Conservation (phyloP, 2,113 vertebrate genomes). For the Onychostruthus taczanowskii region DNA sequence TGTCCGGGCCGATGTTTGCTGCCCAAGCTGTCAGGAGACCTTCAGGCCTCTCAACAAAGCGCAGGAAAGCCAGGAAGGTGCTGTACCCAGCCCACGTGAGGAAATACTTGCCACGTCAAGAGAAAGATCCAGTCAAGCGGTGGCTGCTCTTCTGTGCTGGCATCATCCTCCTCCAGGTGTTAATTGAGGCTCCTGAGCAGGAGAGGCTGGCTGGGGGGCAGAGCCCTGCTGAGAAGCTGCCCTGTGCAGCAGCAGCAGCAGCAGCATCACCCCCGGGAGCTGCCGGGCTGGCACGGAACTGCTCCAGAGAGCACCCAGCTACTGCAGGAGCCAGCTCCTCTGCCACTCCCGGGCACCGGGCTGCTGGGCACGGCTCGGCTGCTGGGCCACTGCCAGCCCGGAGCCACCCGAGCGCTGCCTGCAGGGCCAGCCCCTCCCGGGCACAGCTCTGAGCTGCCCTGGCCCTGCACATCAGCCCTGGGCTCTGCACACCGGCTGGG, state of each 20-base stretch:
- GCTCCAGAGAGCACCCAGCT: background rate
- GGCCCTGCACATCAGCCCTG: background rate
- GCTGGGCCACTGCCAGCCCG: background rate
- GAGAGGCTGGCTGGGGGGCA: background rate
- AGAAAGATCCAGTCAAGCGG: constrained; percentile 35
- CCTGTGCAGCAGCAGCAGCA: background rate
- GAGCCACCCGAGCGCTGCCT: rapidly evolving
- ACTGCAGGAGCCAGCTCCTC: rapidly evolving
- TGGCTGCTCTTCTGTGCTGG: constrained; percentile 46
- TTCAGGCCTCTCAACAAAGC: background rate
- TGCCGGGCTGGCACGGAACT: background rate
- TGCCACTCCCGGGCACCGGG: background rate
- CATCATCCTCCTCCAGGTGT: constrained; percentile 35
- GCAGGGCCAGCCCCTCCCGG: background rate
- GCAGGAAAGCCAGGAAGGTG: constrained; percentile 51
- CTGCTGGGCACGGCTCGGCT: background rate
- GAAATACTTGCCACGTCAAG: constrained; percentile 36
- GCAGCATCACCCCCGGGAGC: background rate
- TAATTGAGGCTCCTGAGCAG: background rate
- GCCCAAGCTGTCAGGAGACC: background rate
- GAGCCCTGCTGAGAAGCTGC: background rate
- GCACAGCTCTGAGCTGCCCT: background rate
- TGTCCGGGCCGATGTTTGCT: background rate
- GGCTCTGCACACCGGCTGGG: background rate
- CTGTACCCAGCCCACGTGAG: constrained; percentile 52